Evolutionary conservation across 2,797 vertebrate species (phyloP), one percentile per base, ranked within the genome.

Genomic region (Enteromius unitaeniatus): DNA sequence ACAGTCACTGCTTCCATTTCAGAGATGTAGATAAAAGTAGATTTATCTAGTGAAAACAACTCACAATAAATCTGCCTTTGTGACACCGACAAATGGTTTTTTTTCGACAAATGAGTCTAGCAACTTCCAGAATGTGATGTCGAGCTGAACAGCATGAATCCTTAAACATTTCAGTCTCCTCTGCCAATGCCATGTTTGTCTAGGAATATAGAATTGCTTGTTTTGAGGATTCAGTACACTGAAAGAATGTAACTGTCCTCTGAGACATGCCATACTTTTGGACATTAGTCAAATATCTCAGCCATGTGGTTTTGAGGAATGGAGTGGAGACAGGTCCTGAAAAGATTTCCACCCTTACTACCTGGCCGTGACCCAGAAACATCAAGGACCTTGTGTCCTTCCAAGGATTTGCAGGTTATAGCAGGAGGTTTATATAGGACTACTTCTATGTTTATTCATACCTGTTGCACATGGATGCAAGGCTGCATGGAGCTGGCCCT

Each of bases 231-330:
- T 82, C 45, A 40, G 70, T 40, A 17, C 58, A 65, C 45, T 75
- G 45, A 82, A 75, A 82, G 72, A 82, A 82, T 82, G 80, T 75
- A 82, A 65, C 80, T 65, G 70, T 82, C 80, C 70, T 75, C 31
- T 75, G 80, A 74, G 80, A 82, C 58, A 75, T 74, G 80, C 80
- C 80, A 82, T 75, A 53, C 31, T 37, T 82, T 64, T 82, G 69
- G 69, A 74, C 55, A 74, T 64, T 64, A 74, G 45, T 82, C 70
- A 81, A 72, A 34, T 47, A 72, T 62, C 79, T 47, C 13, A 2
- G 40, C 68, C 23, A 28, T 81, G 53, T 31, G 79, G 79, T 47
- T 55, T 58, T 72, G 79, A 72, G 68, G 37, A 81, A 81, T 62
- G 79, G 13, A 62, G 68, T 72, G 68, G 68, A 81, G 79, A 81